These are phyloP conservation scores for Elysia crispata DNA, from an alignment of 2,888 invertebrate species.

Conservation along the genomic window DNA sequence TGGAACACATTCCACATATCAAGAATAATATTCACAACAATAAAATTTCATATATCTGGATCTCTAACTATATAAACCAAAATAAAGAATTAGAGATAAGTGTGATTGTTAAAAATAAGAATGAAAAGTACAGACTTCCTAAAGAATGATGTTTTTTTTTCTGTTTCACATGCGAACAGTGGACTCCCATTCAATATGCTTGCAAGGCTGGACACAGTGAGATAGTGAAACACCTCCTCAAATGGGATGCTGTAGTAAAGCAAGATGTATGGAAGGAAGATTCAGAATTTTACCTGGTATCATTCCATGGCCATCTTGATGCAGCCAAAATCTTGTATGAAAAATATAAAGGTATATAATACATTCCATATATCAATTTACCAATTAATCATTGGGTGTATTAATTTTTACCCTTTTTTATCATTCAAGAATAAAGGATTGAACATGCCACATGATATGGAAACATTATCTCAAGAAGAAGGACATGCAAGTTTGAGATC, in stretches of 20 bases:
- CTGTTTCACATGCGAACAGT: conserved; percentile 1
- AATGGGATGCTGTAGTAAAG: conserved; percentile 23
- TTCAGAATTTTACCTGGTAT: conserved; percentile 42
- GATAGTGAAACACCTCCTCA: conserved; percentile 21
- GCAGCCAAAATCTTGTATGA: neutral
- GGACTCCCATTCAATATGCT: conserved; percentile 38
- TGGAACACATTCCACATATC: too few relatives aligned
- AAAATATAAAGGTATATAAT: neutral
- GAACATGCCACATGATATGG: too few relatives aligned
- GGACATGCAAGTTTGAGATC: too few relatives aligned
- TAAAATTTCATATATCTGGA: too few relatives aligned
- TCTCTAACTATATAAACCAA: too few relatives aligned
- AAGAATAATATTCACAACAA: too few relatives aligned
- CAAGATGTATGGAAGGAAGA: conserved; percentile 38
- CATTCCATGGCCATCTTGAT: conserved; percentile 33
- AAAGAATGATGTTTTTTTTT: too few relatives aligned
- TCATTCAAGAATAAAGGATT: neutral
- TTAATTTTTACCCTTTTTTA: neutral
- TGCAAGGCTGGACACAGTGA: conserved; percentile 29
- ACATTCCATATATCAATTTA: neutral
- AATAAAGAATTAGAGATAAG: too few relatives aligned
- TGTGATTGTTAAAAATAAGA: too few relatives aligned
- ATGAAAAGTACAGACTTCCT: too few relatives aligned
- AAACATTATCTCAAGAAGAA: too few relatives aligned
- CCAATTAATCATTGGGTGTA: neutral